These are phyloP conservation scores for Drosophila prolongata DNA, from an alignment of 2,888 invertebrate genomes.

Conservation along the genomic window DNA sequence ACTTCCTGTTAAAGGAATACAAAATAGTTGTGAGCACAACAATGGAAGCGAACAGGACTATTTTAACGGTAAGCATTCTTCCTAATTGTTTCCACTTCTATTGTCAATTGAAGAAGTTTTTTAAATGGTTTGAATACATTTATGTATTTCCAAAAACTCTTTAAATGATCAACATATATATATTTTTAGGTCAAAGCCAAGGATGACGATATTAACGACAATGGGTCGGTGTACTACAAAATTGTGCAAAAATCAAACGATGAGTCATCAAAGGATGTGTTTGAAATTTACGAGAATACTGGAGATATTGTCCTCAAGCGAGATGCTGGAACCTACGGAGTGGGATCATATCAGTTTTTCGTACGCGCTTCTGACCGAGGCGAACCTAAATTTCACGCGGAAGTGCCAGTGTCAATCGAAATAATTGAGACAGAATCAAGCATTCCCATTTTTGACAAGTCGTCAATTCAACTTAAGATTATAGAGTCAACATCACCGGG, in stretches of 20 bases:
- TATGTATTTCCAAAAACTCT: too few species aligned
- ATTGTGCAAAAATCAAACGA: constrained; percentile 89
- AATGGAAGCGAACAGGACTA: constrained; percentile 86
- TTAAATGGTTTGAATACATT: too few species aligned
- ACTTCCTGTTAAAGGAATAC: constrained; percentile 91
- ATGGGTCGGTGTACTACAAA: constrained; percentile 90
- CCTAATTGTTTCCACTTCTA: too few species aligned
- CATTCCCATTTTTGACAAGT: constrained; percentile 91
- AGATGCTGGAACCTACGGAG: constrained; percentile 83
- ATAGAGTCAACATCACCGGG: constrained; percentile 90
- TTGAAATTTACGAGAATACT: constrained; percentile 89
- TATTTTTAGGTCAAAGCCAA: constrained; percentile 87
- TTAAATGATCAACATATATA: too few species aligned
- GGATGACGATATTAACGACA: constrained; percentile 91
- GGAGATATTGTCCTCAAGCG: constrained; percentile 48
- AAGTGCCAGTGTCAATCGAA: constrained; percentile 92
- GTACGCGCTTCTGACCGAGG: constrained; percentile 94
- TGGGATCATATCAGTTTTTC: constrained; percentile 93
- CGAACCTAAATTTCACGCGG: constrained; percentile 89
- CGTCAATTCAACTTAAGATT: constrained; percentile 91
- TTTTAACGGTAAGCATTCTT: constrained; percentile 85
- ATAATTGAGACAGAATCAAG: constrained; percentile 89
- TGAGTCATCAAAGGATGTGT: constrained; percentile 88
- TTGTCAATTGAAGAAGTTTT: too few species aligned
- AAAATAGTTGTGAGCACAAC: constrained; percentile 89